phyloP scores from a whole-genome alignment of 1,140 invertebrate genomes.

The Drosophila rhopaloa region DNA sequence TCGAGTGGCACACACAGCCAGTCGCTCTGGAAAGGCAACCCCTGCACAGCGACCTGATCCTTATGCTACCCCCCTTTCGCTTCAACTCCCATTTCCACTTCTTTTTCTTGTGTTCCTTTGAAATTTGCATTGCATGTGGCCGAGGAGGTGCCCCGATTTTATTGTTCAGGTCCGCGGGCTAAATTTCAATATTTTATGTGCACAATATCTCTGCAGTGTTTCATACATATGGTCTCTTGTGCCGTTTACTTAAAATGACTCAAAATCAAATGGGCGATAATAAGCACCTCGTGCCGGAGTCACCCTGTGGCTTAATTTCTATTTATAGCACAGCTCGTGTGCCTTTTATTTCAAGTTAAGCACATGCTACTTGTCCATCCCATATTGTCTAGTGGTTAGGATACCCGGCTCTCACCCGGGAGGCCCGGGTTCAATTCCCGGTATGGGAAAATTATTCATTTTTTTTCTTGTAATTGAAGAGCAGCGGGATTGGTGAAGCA shows the following conservation, averaged over 20 bases:
- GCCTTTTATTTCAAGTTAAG: not conserved
- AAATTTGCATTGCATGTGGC: conserved; percentile 38
- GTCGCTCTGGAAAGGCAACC: conserved; percentile 22
- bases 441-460: conserved; percentile 87
- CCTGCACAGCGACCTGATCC: conserved; percentile 3
- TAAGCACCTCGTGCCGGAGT: not conserved
- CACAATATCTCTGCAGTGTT: no score
- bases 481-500: no score
- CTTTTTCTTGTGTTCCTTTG: conserved; percentile 18
- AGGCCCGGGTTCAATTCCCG: conserved; percentile 94
- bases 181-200: not conserved
- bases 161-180: not conserved
- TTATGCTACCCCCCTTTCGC: not conserved
- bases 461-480: not conserved
- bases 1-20: conserved; percentile 55
- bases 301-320: conserved; percentile 11
- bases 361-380: conserved; percentile 48
- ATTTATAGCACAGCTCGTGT: conserved; percentile 2
- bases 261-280: not conserved
- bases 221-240: no score
- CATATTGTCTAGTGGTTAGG: conserved; percentile 92
- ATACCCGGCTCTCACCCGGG: conserved; percentile 93
- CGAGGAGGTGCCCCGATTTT: not conserved
- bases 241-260: no score
- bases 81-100: not conserved